Percentiles rank a stretch among this genome's conserved stretches.
Evolutionary conservation across 2,888 invertebrate species (phyloP).

Genomic region (Melieria omissa): DNA sequence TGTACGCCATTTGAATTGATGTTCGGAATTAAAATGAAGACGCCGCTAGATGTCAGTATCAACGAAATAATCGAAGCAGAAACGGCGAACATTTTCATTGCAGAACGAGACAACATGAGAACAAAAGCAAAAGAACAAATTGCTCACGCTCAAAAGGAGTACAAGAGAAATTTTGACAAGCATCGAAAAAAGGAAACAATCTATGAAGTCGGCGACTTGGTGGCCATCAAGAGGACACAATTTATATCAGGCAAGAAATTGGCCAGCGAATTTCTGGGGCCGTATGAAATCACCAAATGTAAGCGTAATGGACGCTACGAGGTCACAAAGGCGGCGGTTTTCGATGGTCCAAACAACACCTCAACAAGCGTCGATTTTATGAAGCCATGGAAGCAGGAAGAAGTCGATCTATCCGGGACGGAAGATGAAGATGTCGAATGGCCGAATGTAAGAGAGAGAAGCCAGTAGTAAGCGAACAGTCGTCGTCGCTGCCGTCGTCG

Average conservation of each 20-base stretch:
- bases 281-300: not conserved
- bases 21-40: constrained; percentile 7
- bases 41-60: not conserved
- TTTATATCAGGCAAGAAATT: constrained; percentile 1
- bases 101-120: not conserved
- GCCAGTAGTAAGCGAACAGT: no score
- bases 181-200: no score
- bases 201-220: no score
- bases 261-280: constrained; percentile 13
- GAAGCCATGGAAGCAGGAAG: constrained; percentile 10
- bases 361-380: not conserved
- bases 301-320: no score
- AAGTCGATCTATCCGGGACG: constrained; percentile 17
- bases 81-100: not conserved
- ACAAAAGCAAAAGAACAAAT: not conserved
- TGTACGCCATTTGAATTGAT: constrained; percentile 10
- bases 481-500: no score
- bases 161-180: constrained; percentile 4
- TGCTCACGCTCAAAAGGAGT: not conserved
- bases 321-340: not conserved
- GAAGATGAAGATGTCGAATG: constrained; percentile 9
- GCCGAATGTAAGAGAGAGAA: not conserved
- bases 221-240: no score
- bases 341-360: constrained; percentile 9
- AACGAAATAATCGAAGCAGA: constrained; percentile 8